Evolutionary conservation across 2,888 invertebrate species (phyloP).

Genomic region (Sussaba pulchella): DNA sequence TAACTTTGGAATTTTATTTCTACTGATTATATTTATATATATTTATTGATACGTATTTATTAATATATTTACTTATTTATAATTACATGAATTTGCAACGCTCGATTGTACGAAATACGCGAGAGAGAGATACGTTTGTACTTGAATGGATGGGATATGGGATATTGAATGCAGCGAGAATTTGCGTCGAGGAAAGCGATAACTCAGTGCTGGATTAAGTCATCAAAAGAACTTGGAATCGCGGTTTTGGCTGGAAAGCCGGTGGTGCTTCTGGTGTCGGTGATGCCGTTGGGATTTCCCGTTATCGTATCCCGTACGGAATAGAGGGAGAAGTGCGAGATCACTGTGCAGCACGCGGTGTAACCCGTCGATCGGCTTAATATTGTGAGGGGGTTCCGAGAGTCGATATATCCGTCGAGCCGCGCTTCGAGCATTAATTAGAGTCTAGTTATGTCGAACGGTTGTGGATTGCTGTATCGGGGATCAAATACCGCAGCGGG

Average conservation of each 20-base stretch:
- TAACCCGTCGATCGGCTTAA: slow-evolving; percentile 64
- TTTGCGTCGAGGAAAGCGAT: slow-evolving; percentile 28
- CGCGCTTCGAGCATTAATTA: slow-evolving; percentile 62
- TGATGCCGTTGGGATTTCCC: slow-evolving; percentile 45
- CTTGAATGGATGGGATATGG: not conserved
- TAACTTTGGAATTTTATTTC: not conserved
- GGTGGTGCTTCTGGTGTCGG: slow-evolving; percentile 22
- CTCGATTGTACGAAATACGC: not conserved
- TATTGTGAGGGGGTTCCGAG: slow-evolving; percentile 45
- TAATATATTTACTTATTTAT: slow-evolving; percentile 1
- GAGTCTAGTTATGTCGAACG: slow-evolving; percentile 60
- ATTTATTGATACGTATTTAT: not conserved
- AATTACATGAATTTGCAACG: too few relatives aligned
- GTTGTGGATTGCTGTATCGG: slow-evolving; percentile 47
- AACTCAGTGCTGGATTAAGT: slow-evolving; percentile 44
- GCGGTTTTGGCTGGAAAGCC: slow-evolving; percentile 43
- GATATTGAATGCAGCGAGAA: slow-evolving; percentile 18
- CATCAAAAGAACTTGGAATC: slow-evolving; percentile 60
- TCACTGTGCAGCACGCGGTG: slow-evolving; percentile 47
- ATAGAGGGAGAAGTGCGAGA: slow-evolving; percentile 26
- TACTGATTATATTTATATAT: not conserved
- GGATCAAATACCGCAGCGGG: slow-evolving; percentile 63
- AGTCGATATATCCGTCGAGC: slow-evolving; percentile 51
- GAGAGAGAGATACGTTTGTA: not conserved
- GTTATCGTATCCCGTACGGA: slow-evolving; percentile 52